Conservation (phyloP, 2,797 vertebrate species). For the Morus bassanus region DNA sequence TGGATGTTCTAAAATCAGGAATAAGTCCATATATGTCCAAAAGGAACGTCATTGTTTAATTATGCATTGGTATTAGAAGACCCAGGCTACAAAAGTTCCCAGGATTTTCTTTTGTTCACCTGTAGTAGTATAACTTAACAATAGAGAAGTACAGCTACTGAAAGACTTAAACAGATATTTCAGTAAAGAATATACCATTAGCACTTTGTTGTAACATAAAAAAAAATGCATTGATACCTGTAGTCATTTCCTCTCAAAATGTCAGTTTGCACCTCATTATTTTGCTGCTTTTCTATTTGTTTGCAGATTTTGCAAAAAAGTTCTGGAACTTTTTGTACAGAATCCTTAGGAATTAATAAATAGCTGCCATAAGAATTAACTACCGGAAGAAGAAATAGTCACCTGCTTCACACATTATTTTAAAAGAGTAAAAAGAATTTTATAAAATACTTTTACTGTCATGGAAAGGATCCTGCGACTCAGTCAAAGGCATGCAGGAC, state of each 20-base stretch:
- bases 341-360: not conserved
- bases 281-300: not conserved
- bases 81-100: not conserved
- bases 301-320: not conserved
- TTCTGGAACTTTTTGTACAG: not conserved
- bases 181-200: not conserved
- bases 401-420: no score
- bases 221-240: not conserved
- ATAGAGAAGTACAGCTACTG: not conserved
- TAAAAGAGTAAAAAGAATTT: no score
- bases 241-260: not conserved
- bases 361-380: not conserved
- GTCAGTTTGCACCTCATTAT: not conserved
- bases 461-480: no score
- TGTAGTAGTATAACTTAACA: not conserved
- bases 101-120: not conserved
- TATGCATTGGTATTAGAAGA: not conserved
- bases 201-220: not conserved
- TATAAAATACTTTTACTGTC: no score
- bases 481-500: not conserved
- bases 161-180: not conserved
- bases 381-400: no score
- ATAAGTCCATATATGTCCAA: not conserved
- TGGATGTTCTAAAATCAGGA: not conserved
- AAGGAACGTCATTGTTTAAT: not conserved